Conservation (phyloP, 2,113 vertebrate species). For the Ascaphus truei region DNA sequence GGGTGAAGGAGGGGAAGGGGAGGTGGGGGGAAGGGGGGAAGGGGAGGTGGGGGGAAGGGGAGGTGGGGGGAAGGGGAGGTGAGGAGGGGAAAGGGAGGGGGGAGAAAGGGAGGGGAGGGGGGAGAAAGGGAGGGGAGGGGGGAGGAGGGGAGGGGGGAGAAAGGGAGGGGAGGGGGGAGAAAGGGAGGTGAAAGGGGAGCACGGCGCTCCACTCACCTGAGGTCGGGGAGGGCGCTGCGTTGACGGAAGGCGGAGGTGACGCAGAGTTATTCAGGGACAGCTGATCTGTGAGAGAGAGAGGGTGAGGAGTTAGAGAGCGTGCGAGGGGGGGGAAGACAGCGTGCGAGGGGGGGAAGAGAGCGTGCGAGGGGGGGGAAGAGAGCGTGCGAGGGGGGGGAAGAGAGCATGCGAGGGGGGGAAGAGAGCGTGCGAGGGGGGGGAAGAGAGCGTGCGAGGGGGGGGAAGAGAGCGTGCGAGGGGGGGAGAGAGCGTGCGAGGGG, state of each 20-base stretch:
- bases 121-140: slow-evolving; percentile 60
- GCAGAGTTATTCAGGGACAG: not conserved
- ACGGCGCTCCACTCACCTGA: not conserved
- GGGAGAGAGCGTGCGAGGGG: not conserved
- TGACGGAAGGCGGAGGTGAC: not conserved
- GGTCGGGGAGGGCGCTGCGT: slow-evolving; percentile 36
- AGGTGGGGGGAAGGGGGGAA: too few species aligned
- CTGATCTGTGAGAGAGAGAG: not conserved
- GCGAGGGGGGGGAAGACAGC: not conserved
- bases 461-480: too few species aligned
- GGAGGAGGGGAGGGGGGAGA: slow-evolving; percentile 62
- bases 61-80: too few species aligned
- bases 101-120: too few species aligned
- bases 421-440: not conserved
- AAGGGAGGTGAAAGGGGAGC: not conserved
- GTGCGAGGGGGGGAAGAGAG: not conserved
- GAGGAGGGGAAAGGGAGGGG: too few species aligned
- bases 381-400: too few species aligned
- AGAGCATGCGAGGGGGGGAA: not conserved
- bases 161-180: slow-evolving; percentile 65
- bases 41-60: too few species aligned
- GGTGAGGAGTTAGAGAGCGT: not conserved
- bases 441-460: not conserved
- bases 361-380: not conserved
- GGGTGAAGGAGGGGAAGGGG: too few species aligned